Evolutionary conservation across 2,797 vertebrate species (phyloP), one percentile per base, ranked within the genome.

Genomic region (Todus mexicanus): DNA sequence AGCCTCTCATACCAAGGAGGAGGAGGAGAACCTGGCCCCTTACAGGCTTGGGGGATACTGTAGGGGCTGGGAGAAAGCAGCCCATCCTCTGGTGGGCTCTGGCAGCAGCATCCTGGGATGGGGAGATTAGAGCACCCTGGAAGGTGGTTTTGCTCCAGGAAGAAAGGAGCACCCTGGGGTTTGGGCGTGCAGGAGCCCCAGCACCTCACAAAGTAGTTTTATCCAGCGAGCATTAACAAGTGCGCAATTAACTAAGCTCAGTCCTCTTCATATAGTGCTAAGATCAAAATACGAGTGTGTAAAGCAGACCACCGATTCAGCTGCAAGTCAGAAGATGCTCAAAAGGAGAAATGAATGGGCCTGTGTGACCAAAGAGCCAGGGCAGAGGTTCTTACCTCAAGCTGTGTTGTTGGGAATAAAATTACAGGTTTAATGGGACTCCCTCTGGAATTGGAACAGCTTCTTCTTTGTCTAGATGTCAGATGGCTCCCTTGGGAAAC

Each of bases 401-500:
- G 18, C 50, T 90, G 40, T 33, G 57, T 31, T 69, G 65, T 21
- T 89, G 86, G 11, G 89, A 64, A 84, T 69, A 80, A 77, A 93
- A 77, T 86, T 27, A 74, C 21, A 50, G 83, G 64, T 91, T 95
- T 76, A 85, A 12, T 48, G 45, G 23, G 42, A 19, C 59, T 88
- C 82, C 87, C 93, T 70, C 73, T 2, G 29, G 73, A 75, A 83
- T 76, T 78, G n/a, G 47, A 93, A 80, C 77, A 88, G 68, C 71
- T 57, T 70, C 90, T 87, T 79, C 89, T 93, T 83, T 76, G 73
- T 94, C 31, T n/a, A 27, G 56, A 74, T 90, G 89, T 84, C 87
- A 84, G 69, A 84, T 83, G 13, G 4, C 70, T 89, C 88, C 57
- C 70, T 79, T 87, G 86, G 93, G 72, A 74, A 84, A 66, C 31